Evolutionary conservation across 2,888 invertebrate genomes (phyloP).

Genomic region (Stomorhina lunata): DNA sequence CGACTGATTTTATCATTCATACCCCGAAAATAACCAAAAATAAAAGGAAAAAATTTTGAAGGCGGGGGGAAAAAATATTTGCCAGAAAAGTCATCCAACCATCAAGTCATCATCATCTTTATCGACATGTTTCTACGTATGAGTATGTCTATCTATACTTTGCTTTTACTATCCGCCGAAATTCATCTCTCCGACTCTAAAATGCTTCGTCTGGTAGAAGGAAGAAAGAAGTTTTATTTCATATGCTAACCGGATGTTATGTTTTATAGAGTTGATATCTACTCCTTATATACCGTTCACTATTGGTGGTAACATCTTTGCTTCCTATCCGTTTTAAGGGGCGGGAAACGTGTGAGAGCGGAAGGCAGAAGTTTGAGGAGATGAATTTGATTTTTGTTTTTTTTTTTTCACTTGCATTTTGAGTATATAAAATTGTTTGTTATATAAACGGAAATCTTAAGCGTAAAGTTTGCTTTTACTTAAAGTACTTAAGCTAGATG

Average conservation of each 20-base stretch:
- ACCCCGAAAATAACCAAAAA: constrained; percentile 10
- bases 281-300: background rate
- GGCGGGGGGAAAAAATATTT: constrained; percentile 35
- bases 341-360: background rate
- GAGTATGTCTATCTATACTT: background rate
- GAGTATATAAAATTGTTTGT: constrained; percentile 52
- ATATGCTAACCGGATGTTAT: constrained; percentile 62
- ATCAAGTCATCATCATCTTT: constrained; percentile 56
- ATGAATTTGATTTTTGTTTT: background rate
- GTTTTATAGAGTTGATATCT: constrained; percentile 33
- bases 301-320: constrained; percentile 19
- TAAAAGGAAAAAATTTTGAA: background rate
- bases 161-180: constrained; percentile 10
- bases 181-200: background rate
- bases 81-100: constrained; percentile 63
- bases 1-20: constrained; percentile 55
- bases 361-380: background rate
- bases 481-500: constrained; percentile 64
- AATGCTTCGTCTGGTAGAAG: background rate
- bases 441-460: constrained; percentile 64
- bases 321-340: background rate
- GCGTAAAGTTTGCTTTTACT: constrained; percentile 65
- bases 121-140: background rate
- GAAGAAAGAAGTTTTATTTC: constrained; percentile 31
- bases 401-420: background rate